A percentile compares a stretch with the other conserved stretches of the same genome.
Conservation (phyloP, 2,113 vertebrate genomes). For the Paratilapia polleni region DNA sequence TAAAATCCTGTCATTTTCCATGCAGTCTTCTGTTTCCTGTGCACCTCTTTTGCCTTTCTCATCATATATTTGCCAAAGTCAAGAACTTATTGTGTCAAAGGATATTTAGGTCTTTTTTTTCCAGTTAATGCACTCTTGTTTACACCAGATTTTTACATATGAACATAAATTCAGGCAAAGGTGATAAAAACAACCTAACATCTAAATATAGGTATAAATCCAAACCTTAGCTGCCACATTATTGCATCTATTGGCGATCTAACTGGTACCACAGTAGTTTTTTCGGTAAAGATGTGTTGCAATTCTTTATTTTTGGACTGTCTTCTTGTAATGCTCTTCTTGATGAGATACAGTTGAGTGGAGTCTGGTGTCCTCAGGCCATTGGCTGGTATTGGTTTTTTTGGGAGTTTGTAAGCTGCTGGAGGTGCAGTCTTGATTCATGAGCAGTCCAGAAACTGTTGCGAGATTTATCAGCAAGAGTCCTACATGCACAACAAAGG, state of each 20-base stretch:
- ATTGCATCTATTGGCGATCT: not conserved
- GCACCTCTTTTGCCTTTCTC: no score
- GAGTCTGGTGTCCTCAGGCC: not conserved
- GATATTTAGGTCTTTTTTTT: not conserved
- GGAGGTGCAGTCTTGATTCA: not conserved
- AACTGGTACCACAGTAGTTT: no score
- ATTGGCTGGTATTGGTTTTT: no score
- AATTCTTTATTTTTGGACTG: not conserved
- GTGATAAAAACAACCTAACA: not conserved
- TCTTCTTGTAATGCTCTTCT: not conserved
- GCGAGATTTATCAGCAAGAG: not conserved
- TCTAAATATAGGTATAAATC: not conserved
- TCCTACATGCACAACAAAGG: rapidly evolving
- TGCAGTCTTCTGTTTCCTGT: not conserved
- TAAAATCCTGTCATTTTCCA: not conserved
- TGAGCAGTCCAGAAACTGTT: not conserved
- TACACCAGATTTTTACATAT: no score
- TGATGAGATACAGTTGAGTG: not conserved
- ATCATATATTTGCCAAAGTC: not conserved
- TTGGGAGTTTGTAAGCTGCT: not conserved
- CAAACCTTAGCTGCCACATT: rapidly evolving
- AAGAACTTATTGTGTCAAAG: not conserved
- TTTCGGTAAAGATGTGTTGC: not conserved
- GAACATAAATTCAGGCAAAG: rapidly evolving
- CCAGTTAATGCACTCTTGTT: not conserved